A percentile compares a stretch with the other conserved stretches of the same genome.
These are phyloP conservation scores for Clanis bilineata DNA, from an alignment of 2,888 invertebrate species.

Conservation along the genomic window DNA sequence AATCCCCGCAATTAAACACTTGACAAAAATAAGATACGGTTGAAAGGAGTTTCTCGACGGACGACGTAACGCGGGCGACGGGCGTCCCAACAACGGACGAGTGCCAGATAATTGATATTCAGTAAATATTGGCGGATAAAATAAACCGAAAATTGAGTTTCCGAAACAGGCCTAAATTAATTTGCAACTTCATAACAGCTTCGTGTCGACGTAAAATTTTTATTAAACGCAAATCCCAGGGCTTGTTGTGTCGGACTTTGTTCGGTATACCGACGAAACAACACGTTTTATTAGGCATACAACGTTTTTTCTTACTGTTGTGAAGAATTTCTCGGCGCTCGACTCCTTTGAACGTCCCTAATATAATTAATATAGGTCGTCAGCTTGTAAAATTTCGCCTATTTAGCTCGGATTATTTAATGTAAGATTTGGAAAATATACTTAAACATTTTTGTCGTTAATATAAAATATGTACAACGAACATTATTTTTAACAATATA, in stretches of 20 bases:
- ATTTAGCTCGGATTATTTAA: not conserved
- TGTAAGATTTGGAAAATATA: not conserved
- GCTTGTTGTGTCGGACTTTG: constrained; percentile 40
- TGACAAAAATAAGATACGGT: constrained; percentile 20
- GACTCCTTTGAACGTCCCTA: not conserved
- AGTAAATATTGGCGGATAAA: constrained; percentile 79
- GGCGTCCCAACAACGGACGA: constrained; percentile 38
- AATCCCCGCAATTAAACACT: not conserved
- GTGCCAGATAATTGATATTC: constrained; percentile 75
- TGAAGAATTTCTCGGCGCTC: not conserved
- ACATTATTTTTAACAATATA: no score
- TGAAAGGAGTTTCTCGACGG: constrained; percentile 57
- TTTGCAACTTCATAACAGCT: constrained; percentile 77
- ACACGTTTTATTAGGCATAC: constrained; percentile 25
- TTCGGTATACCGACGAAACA: constrained; percentile 30
- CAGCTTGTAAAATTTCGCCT: not conserved
- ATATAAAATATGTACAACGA: no score
- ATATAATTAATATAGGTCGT: not conserved
- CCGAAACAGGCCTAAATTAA: constrained; percentile 76
- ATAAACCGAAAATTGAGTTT: constrained; percentile 79
- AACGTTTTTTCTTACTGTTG: constrained; percentile 5
- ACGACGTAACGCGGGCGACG: constrained; percentile 27
- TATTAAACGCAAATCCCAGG: constrained; percentile 66
- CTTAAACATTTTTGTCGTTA: not conserved
- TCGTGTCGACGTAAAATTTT: constrained; percentile 66